Evolutionary conservation across 2,797 vertebrate species (phyloP).

Genomic region (Anguilla pacifica): DNA sequence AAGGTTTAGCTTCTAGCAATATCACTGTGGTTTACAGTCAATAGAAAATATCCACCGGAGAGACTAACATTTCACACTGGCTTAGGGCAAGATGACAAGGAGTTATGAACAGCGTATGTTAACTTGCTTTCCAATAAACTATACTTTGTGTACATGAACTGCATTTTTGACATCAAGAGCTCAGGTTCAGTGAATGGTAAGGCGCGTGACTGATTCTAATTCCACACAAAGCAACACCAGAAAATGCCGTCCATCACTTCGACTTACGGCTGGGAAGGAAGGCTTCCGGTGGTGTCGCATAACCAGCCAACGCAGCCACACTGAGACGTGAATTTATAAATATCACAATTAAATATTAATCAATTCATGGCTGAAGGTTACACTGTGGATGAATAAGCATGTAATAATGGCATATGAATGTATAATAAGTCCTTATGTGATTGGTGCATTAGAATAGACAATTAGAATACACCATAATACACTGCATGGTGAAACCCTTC

Average conservation of each 20-base stretch:
- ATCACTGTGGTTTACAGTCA: conserved; percentile 73
- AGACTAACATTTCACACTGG: conserved; percentile 69
- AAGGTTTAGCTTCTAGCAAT: conserved; percentile 64
- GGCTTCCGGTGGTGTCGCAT: neutral
- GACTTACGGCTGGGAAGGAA: neutral
- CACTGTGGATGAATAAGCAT: neutral
- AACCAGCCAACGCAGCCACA: neutral
- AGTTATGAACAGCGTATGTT: neutral
- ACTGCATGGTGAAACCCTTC: neutral
- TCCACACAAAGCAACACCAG: neutral
- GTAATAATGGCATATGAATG: neutral
- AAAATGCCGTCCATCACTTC: neutral
- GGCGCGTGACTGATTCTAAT: neutral
- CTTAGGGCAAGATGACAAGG: conserved; percentile 66
- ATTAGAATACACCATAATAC: neutral
- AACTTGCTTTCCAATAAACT: neutral
- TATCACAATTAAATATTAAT: neutral
- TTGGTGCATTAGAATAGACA: neutral
- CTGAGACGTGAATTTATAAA: neutral
- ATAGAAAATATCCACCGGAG: conserved; percentile 71
- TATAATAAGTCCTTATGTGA: neutral
- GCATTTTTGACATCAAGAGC: neutral
- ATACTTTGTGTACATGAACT: neutral
- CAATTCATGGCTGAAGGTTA: conserved; percentile 1
- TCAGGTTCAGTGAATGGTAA: neutral